Percentiles rank a stretch among this genome's conserved stretches.
These are phyloP conservation scores for Stictocephala bisonia DNA, from an alignment of 2,888 invertebrate genomes.

Conservation along the genomic window DNA sequence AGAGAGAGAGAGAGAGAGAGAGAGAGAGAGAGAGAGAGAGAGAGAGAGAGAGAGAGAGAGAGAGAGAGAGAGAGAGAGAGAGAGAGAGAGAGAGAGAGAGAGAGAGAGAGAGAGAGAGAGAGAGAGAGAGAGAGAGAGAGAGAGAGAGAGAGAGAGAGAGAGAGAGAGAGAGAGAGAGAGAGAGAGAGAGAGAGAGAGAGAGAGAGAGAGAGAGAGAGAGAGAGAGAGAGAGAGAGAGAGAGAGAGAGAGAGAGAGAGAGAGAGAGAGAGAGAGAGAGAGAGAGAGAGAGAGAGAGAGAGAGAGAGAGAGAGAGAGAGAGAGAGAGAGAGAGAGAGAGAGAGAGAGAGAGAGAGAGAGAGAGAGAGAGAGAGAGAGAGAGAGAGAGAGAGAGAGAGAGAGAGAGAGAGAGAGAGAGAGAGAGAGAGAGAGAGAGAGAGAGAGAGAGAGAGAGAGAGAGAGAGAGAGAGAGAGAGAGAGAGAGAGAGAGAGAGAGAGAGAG, in stretches of 20 bases:
- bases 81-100: constrained; percentile 68
- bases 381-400: constrained; percentile 62
- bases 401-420: constrained; percentile 67
- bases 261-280: constrained; percentile 62
- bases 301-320: constrained; percentile 69
- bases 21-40: constrained; percentile 67
- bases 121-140: constrained; percentile 65
- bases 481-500: constrained; percentile 51
- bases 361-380: constrained; percentile 64
- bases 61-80: constrained; percentile 62
- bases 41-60: constrained; percentile 64
- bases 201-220: constrained; percentile 64
- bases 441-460: constrained; percentile 63
- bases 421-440: constrained; percentile 63
- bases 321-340: constrained; percentile 54
- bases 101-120: constrained; percentile 59
- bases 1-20: constrained; percentile 61
- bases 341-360: constrained; percentile 68
- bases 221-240: constrained; percentile 62
- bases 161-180: constrained; percentile 59
- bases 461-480: constrained; percentile 69
- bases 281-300: constrained; percentile 64
- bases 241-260: constrained; percentile 68
- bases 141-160: constrained; percentile 68
- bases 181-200: constrained; percentile 67